Conservation (phyloP, 2,888 invertebrate species). For the Drosophila diplacantha region DNA sequence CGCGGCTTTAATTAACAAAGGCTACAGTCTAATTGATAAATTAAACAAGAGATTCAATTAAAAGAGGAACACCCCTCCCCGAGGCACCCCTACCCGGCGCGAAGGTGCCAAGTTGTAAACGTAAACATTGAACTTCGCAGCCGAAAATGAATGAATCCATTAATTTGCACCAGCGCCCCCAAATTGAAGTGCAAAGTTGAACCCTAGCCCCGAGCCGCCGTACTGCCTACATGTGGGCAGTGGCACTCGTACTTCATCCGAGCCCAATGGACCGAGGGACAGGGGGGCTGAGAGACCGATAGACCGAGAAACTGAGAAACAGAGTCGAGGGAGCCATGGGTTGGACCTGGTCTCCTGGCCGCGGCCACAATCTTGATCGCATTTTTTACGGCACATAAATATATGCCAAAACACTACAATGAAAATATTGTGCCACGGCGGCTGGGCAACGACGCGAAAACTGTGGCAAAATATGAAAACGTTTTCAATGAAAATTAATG, state of each 20-base stretch:
- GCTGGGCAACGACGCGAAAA: conserved; percentile 43
- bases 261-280: conserved; percentile 2
- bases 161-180: conserved; percentile 70
- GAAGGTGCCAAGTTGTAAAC: conserved; percentile 68
- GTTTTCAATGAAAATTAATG: conserved; percentile 74
- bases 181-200: conserved; percentile 72
- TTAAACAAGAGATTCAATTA: conserved; percentile 61
- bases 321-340: conserved; percentile 16
- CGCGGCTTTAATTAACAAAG: conserved; percentile 55
- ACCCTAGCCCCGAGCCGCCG: conserved; percentile 42
- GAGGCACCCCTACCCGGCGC: conserved; percentile 18
- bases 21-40: conserved; percentile 68
- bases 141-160: conserved; percentile 63
- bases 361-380: conserved; percentile 67
- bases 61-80: conserved; percentile 21
- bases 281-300: not conserved
- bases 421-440: conserved; percentile 66
- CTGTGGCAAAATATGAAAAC: conserved; percentile 72
- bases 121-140: conserved; percentile 68
- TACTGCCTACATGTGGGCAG: conserved; percentile 32
- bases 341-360: conserved; percentile 46
- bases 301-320: conserved; percentile 3
- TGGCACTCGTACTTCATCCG: conserved; percentile 33
- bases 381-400: conserved; percentile 74
- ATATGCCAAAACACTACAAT: conserved; percentile 72